Conservation (phyloP, 2,888 invertebrate species). For the Acrobasis repandana region DNA sequence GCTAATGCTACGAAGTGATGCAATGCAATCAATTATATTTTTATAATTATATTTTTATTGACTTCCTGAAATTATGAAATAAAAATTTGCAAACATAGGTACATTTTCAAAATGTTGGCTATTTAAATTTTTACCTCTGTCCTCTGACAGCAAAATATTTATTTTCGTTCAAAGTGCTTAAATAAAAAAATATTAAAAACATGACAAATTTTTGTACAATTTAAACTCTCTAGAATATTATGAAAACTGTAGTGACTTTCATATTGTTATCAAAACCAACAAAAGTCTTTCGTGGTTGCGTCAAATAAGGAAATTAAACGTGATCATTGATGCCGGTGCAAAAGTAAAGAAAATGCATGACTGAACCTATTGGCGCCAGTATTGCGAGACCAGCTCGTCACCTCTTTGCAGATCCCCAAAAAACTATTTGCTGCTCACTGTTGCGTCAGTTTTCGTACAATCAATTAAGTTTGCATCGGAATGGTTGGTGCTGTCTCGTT, state of each 20-base stretch:
- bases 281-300: slow-evolving; percentile 6
- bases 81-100: too few relatives aligned
- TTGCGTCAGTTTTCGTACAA: slow-evolving; percentile 48
- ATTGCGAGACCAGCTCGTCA: slow-evolving; percentile 10
- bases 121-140: too few relatives aligned
- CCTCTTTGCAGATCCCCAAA: slow-evolving; percentile 29
- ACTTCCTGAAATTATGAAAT: too few relatives aligned
- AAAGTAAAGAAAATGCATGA: slow-evolving; percentile 14
- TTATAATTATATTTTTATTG: too few relatives aligned
- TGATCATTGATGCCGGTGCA: not conserved
- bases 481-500: slow-evolving; percentile 51
- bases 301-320: slow-evolving; percentile 6
- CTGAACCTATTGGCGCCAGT: slow-evolving; percentile 8
- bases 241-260: not conserved
- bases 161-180: too few relatives aligned
- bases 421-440: slow-evolving; percentile 23
- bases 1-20: too few relatives aligned
- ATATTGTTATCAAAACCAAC: not conserved
- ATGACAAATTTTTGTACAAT: too few relatives aligned
- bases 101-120: too few relatives aligned
- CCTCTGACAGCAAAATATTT: too few relatives aligned
- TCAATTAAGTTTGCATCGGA: slow-evolving; percentile 54
- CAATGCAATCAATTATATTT: too few relatives aligned
- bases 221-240: not conserved
- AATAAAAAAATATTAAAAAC: too few relatives aligned